Base-by-base conservation (phyloP, 2,113 vertebrate species). In the Hassar affinis region DNA sequence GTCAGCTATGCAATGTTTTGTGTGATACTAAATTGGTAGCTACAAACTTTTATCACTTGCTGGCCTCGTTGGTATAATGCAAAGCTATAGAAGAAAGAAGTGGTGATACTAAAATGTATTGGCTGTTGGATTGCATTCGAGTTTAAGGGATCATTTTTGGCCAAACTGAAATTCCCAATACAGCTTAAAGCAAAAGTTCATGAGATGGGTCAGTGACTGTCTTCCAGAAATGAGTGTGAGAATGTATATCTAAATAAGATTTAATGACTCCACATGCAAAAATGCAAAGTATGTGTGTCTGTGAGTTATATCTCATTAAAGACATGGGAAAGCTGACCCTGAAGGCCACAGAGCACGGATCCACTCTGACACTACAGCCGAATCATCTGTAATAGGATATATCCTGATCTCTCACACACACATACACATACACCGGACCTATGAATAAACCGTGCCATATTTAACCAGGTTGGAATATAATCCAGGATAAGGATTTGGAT, bases 401-500 rank as follows among this genome's bases (percentile, higher is more conserved):
- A 81, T 66, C 47, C 78, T 71, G 49, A 51, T 30, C 69, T 83
- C 22, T 61, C 62, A 42, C 22, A 47, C 61, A 71, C 27, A 51
- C 62, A 66, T 2, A 9, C 49, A 66, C 82, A 86, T 47, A 88
- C 56, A 62, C 78, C 6, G 52, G 76, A 71, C 80, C 77, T 86
- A 81, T 80, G 78, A 61, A 85, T 84, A 84, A 84, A 82, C 85
- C 30, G 57, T 76, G 69, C 49, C 69, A 84, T 87, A 83, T 87
- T 54, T 85, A 86, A 79, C 76, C 80, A 83, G 80, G 80, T 80
- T 79, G 11, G 49, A 79, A 84, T 54, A 86, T 88, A 86, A 86
- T 86, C 85, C 61, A 20, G 76, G 80, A 86, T 86, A 81, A 86
- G 80, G 78, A 86, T 83, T 86, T 78, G 35, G 56, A 78, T 88